Evolutionary conservation across 2,888 invertebrate species (phyloP).

Genomic region (Hirtodrosophila confusa): DNA sequence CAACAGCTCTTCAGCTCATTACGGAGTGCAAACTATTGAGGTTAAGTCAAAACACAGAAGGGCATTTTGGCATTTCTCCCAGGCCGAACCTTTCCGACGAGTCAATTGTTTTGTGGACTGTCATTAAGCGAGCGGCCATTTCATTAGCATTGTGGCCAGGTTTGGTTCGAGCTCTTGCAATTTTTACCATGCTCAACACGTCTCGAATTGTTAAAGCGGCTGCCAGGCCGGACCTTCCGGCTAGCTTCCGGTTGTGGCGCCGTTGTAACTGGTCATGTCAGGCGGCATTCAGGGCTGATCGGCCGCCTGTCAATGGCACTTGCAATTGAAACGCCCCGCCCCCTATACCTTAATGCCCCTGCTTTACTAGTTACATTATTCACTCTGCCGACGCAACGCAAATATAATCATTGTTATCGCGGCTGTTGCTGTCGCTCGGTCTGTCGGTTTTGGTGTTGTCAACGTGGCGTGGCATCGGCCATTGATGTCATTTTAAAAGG

Average conservation of each 20-base stretch:
- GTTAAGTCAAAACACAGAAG: slow-evolving; percentile 19
- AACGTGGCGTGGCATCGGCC: slow-evolving; percentile 32
- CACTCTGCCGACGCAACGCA: slow-evolving; percentile 26
- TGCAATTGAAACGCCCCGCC: slow-evolving; percentile 55
- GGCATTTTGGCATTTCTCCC: slow-evolving; percentile 27
- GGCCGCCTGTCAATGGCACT: slow-evolving; percentile 55
- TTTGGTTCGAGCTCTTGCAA: slow-evolving; percentile 22
- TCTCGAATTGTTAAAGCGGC: slow-evolving; percentile 62
- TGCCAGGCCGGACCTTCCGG: slow-evolving; percentile 33
- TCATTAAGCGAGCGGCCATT: slow-evolving; percentile 70
- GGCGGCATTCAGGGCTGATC: slow-evolving; percentile 35
- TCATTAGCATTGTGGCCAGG: slow-evolving; percentile 69
- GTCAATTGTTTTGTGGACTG: slow-evolving; percentile 65
- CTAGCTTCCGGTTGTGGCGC: slow-evolving; percentile 55
- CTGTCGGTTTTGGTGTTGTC: slow-evolving; percentile 49
- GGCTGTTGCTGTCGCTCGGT: slow-evolving; percentile 35
- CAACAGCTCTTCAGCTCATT: no score
- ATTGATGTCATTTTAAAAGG: slow-evolving; percentile 80
- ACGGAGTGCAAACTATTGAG: neutral
- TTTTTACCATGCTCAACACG: slow-evolving; percentile 64
- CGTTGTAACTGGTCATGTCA: slow-evolving; percentile 46
- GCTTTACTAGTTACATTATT: no score
- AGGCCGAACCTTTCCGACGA: slow-evolving; percentile 17
- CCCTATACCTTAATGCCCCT: neutral
- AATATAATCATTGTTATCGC: slow-evolving; percentile 65